These are phyloP conservation scores for Bubalus kerabau DNA, from an alignment of 2,113 vertebrate species.

Conservation along the genomic window DNA sequence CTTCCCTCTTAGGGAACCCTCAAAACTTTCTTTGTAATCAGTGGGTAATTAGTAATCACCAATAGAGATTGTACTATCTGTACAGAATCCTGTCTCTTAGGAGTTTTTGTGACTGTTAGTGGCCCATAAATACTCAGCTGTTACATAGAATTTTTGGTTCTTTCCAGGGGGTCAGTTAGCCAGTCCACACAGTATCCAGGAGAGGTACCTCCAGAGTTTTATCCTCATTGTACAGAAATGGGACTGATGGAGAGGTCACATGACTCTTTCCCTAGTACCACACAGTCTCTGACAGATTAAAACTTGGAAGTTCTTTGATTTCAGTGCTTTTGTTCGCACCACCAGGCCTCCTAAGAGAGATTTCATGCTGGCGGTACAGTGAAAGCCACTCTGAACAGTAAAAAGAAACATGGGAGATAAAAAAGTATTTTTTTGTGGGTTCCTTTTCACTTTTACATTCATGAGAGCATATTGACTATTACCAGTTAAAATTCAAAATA, in stretches of 20 bases:
- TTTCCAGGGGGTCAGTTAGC: constrained; percentile 40
- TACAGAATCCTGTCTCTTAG: background rate
- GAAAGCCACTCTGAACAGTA: background rate
- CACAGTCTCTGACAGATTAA: background rate
- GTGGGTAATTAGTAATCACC: background rate
- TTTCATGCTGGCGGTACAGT: background rate
- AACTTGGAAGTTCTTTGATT: background rate
- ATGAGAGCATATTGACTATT: background rate
- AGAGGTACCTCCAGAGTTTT: background rate
- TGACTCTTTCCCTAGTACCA: background rate
- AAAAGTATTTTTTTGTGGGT: background rate
- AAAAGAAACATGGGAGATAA: background rate
- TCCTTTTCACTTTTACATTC: constrained; percentile 10
- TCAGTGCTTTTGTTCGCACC: background rate
- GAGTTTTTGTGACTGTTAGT: background rate
- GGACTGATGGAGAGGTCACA: background rate
- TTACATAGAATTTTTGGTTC: constrained; percentile 1
- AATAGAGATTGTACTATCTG: background rate
- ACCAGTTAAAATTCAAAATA: background rate
- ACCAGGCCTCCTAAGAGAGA: background rate
- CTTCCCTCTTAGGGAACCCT: fast-evolving
- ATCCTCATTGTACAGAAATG: background rate
- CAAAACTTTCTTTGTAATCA: background rate
- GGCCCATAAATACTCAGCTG: background rate
- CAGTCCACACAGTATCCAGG: background rate